phyloP scores from a whole-genome alignment of 92 coral and sea anemone species.

The Desmophyllum pertusum region DNA sequence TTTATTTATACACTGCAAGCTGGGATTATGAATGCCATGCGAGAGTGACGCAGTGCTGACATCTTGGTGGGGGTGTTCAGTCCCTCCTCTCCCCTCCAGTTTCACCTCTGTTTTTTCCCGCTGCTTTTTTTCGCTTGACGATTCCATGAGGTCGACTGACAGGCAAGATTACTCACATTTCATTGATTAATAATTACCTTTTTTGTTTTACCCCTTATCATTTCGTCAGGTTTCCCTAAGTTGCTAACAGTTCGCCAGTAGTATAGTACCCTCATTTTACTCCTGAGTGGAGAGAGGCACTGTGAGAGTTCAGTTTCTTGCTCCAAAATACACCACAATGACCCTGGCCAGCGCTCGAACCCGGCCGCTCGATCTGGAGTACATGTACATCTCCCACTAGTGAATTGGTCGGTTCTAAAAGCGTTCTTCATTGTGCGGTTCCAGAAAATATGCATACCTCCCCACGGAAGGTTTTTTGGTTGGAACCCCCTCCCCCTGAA shows the following conservation, averaged over 20 bases:
- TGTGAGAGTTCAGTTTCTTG: too few relatives aligned
- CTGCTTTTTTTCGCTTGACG: neutral
- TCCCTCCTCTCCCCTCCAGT: neutral
- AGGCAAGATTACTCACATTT: neutral
- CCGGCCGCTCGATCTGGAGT: too few relatives aligned
- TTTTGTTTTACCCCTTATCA: neutral
- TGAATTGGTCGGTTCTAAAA: too few relatives aligned
- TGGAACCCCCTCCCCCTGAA: too few relatives aligned
- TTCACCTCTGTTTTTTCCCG: neutral
- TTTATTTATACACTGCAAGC: neutral
- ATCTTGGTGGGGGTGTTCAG: neutral
- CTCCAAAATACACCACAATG: too few relatives aligned
- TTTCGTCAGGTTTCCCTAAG: neutral
- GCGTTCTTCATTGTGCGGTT: too few relatives aligned
- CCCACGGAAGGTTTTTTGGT: too few relatives aligned
- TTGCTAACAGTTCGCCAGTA: neutral
- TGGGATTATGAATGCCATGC: neutral
- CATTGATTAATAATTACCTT: neutral
- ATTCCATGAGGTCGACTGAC: neutral
- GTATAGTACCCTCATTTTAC: neutral
- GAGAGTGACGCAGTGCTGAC: neutral
- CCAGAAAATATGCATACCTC: too few relatives aligned
- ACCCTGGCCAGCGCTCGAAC: too few relatives aligned
- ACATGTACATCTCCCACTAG: too few relatives aligned
- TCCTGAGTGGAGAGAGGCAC: too few relatives aligned